phyloP scores from a whole-genome alignment of 2,888 invertebrate species.

The Mesorhabditis spiculigera region DNA sequence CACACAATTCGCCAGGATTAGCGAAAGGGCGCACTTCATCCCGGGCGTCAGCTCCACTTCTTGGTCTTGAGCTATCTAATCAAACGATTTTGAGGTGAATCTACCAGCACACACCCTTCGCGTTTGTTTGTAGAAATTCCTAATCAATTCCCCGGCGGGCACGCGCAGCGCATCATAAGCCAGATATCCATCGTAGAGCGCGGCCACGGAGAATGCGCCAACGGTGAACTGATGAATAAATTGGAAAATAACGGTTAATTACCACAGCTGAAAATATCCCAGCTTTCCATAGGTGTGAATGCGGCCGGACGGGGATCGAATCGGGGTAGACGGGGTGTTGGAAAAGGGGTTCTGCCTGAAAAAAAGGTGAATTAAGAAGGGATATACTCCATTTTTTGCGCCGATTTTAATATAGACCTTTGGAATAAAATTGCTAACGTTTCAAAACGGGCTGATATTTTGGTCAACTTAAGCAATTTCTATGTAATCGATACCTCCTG shows the following conservation, averaged over 20 bases:
- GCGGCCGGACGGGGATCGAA: constrained; percentile 36
- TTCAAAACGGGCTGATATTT: too few relatives aligned
- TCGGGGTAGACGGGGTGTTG: constrained; percentile 14
- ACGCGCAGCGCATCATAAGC: not conserved
- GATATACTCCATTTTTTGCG: too few relatives aligned
- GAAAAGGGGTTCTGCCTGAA: too few relatives aligned
- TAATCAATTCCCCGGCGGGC: not conserved
- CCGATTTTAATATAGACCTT: too few relatives aligned
- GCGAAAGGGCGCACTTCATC: constrained; percentile 13
- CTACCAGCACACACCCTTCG: not conserved
- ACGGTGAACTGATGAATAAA: not conserved
- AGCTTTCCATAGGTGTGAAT: constrained; percentile 30
- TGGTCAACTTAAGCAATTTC: too few relatives aligned
- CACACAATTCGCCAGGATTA: constrained; percentile 25
- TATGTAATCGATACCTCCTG: too few relatives aligned
- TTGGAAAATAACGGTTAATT: constrained; percentile 10
- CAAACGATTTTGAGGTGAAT: not conserved
- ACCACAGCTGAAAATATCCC: constrained; percentile 38
- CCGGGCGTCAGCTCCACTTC: constrained; percentile 20
- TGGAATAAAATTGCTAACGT: too few relatives aligned
- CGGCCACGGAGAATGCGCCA: constrained; percentile 12
- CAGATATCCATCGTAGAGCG: constrained; percentile 13
- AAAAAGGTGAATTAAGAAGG: too few relatives aligned
- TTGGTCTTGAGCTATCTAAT: constrained; percentile 34
- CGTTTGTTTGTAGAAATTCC: constrained; percentile 11